These are phyloP conservation scores for Elymnias hypermnestra DNA, from an alignment of 1,140 invertebrate species.

Conservation along the genomic window DNA sequence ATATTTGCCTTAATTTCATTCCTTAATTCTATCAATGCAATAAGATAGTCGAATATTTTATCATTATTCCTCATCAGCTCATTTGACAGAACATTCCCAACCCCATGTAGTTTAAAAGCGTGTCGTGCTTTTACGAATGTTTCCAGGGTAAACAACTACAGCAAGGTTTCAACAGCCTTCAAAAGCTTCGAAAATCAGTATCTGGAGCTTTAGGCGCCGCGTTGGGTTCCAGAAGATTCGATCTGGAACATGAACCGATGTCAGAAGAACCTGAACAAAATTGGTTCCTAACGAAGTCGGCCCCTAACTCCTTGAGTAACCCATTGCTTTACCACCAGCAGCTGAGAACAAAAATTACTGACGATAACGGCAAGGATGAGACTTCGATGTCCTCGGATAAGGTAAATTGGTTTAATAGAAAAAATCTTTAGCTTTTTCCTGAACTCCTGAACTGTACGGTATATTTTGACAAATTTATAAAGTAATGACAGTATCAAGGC, in stretches of 20 bases:
- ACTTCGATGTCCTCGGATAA: constrained; percentile 43
- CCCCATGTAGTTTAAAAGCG: constrained; percentile 68
- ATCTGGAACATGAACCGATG: constrained; percentile 65
- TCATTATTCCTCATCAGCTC: constrained; percentile 61
- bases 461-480: no score
- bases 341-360: constrained; percentile 40
- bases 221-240: constrained; percentile 64
- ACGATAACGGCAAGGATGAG: constrained; percentile 58
- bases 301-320: constrained; percentile 85
- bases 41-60: constrained; percentile 25
- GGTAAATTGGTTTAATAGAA: no score
- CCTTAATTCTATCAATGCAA: no score
- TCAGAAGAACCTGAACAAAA: constrained; percentile 78
- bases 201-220: constrained; percentile 79
- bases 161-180: constrained; percentile 79
- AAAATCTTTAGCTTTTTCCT: no score
- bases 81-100: constrained; percentile 24
- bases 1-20: no score
- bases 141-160: constrained; percentile 73
- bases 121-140: constrained; percentile 73
- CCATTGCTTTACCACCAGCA: constrained; percentile 62
- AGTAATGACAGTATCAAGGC: no score
- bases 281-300: constrained; percentile 86
- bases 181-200: constrained; percentile 82
- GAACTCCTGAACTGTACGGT: no score